Percentiles rank a stretch among this genome's conserved stretches.
Conservation (phyloP, 2,113 vertebrate species). For the Plestiodon gilberti region DNA sequence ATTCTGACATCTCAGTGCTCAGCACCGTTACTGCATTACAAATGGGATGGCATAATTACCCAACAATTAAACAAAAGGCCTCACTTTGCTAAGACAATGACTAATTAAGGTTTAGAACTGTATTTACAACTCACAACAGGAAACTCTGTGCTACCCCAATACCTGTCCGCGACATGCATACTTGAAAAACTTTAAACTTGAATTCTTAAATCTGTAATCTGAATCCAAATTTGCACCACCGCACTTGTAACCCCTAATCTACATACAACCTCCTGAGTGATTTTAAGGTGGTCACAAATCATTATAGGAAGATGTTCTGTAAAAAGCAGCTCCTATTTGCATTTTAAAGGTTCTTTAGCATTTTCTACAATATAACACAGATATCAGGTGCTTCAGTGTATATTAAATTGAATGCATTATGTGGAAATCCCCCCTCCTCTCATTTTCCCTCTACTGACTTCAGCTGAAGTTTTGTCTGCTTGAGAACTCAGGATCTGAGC, state of each 20-base stretch:
- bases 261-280: neutral
- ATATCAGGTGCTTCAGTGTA: neutral
- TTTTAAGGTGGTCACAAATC: neutral
- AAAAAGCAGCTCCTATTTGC: neutral
- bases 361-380: neutral
- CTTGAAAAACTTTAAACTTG: neutral
- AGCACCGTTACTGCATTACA: neutral
- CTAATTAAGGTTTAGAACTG: neutral
- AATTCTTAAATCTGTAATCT: neutral
- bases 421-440: neutral
- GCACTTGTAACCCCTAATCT: neutral
- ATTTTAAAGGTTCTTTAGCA: conserved; percentile 29
- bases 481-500: neutral
- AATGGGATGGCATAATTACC: neutral
- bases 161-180: neutral
- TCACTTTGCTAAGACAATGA: too few species aligned
- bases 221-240: neutral
- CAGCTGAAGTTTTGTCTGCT: neutral
- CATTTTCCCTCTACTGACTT: accelerated
- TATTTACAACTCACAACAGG: neutral
- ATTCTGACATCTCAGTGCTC: neutral
- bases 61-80: neutral
- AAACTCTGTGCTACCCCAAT: neutral
- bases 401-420: conserved; percentile 41
- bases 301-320: neutral